These are phyloP conservation scores for Ennomos fuscantarius DNA, from an alignment of 2,888 invertebrate genomes.

Conservation along the genomic window DNA sequence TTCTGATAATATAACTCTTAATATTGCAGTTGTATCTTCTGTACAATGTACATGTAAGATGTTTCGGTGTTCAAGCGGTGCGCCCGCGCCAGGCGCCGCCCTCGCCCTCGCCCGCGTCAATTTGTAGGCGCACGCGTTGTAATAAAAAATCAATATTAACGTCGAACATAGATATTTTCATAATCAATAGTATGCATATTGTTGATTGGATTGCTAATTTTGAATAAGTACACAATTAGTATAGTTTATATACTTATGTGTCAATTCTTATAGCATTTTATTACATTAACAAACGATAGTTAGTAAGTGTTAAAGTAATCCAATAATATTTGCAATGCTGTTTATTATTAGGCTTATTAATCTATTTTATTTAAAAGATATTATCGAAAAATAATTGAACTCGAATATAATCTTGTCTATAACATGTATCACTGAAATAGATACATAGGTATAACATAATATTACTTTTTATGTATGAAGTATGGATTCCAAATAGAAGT, in stretches of 20 bases:
- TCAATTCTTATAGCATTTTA: slow-evolving; percentile 86
- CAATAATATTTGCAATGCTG: slow-evolving; percentile 66
- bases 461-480: slow-evolving; percentile 14
- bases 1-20: slow-evolving; percentile 72
- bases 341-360: slow-evolving; percentile 70
- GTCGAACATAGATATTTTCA: slow-evolving; percentile 79
- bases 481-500: slow-evolving; percentile 14
- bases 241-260: slow-evolving; percentile 86
- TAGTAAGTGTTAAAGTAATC: slow-evolving; percentile 84
- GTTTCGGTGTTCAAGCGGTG: slow-evolving; percentile 68
- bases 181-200: slow-evolving; percentile 82
- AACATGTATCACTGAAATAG: slow-evolving; percentile 19
- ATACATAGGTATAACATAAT: slow-evolving; percentile 19
- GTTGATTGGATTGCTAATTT: slow-evolving; percentile 83
- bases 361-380: slow-evolving; percentile 50
- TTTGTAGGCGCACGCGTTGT: slow-evolving; percentile 37
- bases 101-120: slow-evolving; percentile 43
- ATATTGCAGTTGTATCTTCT: slow-evolving; percentile 69
- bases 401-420: slow-evolving; percentile 15
- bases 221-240: slow-evolving; percentile 85
- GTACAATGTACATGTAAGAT: slow-evolving; percentile 68
- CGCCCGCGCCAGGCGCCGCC: slow-evolving; percentile 31
- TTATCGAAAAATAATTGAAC: slow-evolving; percentile 40
- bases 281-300: slow-evolving; percentile 82
- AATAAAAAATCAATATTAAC: slow-evolving; percentile 64